Evolutionary conservation across 2,113 vertebrate genomes (phyloP), one percentile per base, ranked within the genome.

Genomic region (Ascaphus truei): DNA sequence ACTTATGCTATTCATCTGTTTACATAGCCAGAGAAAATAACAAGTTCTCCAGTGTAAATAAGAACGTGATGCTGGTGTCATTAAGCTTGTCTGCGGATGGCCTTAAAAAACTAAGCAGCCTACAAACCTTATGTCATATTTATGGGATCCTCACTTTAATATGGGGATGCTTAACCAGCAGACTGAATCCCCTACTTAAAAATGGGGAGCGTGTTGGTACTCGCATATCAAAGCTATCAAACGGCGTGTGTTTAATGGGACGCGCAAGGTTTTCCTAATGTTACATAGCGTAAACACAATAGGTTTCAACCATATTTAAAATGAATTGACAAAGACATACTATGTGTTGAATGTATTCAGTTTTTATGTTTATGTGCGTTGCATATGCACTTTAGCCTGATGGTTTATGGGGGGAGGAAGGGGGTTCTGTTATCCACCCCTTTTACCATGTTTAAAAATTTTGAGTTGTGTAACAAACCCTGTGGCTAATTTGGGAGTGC

Each of bases 21-120:
- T 66, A 75, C 67, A 50, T 2, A 75, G 79, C 56, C 2, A n/a
- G 34, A 39, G 55, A 62, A 66, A 77, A 52, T 64, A 83, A 81
- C 29, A 73, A 79, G 66, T 73, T 56, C 62, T 80, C 41, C 39
- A 64, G 43, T 30, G 62, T 65, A 78, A 83, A 62, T 15, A 52
- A 15, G 66, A 61, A 33, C 43, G 57, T 13, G n/a, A n/a, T n/a
- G 43, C 4, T 48, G 12, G 1, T 74, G 77, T 58, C 77, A 63
- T 52, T 72, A 76, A 51, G 20, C 1, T 34, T 47, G 62, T 72
- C 9, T 36, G 25, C 57, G 48, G 68, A 43, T 58, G 2, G 48
- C 1, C 58, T 75, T 72, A 74, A 71, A 72, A 33, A 62, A 11
- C 25, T 60, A 64, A 76, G 45, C 18, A 71, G 47, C 11, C 64